phyloP scores from a whole-genome alignment of 2,888 invertebrate genomes.

The Rhamnusium bicolor region DNA sequence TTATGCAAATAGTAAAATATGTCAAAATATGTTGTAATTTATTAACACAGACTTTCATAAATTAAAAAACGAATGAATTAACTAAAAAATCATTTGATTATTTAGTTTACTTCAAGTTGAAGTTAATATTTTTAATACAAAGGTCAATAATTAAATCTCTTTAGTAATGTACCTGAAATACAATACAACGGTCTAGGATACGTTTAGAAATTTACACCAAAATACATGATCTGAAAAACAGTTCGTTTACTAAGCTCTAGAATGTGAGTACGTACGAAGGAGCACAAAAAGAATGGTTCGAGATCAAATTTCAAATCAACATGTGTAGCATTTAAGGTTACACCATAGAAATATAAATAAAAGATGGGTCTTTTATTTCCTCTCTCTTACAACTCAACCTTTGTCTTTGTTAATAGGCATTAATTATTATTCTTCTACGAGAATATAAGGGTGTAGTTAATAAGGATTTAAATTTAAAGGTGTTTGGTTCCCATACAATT shows the following conservation, averaged over 20 bases:
- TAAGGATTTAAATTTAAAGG: conserved; percentile 36
- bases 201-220: conserved; percentile 8
- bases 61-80: no score
- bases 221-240: conserved; percentile 15
- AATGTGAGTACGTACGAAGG: background rate
- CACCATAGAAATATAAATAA: conserved; percentile 37
- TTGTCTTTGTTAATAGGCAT: conserved; percentile 9
- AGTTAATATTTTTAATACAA: no score
- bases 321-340: conserved; percentile 45
- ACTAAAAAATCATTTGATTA: no score
- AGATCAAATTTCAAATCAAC: conserved; percentile 48
- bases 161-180: background rate
- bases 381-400: background rate
- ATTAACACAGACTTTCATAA: no score
- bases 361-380: conserved; percentile 29
- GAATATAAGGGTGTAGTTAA: conserved; percentile 35
- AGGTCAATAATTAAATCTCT: background rate
- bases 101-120: no score
- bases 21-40: no score
- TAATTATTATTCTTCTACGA: conserved; percentile 14
- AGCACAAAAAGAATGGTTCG: conserved; percentile 37
- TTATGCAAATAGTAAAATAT: no score
- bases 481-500: conserved; percentile 31
- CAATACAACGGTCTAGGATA: background rate
- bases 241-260: background rate